Percentiles rank a stretch among this genome's conserved stretches.
Evolutionary conservation across 2,888 invertebrate genomes (phyloP).

Genomic region (Nomada ruficornis): DNA sequence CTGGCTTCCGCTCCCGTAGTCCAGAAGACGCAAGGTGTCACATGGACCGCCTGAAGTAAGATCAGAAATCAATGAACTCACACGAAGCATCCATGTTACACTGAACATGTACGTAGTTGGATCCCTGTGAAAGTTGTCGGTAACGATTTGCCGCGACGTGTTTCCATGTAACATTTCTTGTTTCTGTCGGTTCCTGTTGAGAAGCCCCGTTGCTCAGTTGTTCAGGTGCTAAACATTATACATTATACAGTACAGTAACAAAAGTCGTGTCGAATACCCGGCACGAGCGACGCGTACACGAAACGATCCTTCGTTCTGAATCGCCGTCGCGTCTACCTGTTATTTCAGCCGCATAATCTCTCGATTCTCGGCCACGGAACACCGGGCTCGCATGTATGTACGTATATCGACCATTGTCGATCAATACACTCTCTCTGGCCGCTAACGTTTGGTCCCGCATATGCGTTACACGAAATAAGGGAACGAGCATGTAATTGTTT

Average conservation of each 20-base stretch:
- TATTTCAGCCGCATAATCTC: background rate
- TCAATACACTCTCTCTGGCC: slow-evolving; percentile 37
- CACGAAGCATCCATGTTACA: slow-evolving; percentile 71
- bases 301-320: slow-evolving; percentile 33
- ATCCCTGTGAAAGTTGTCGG: slow-evolving; percentile 71
- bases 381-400: slow-evolving; percentile 37
- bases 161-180: slow-evolving; percentile 61
- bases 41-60: slow-evolving; percentile 70
- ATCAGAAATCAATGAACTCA: background rate
- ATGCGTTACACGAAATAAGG: background rate
- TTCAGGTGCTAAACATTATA: slow-evolving; percentile 64
- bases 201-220: slow-evolving; percentile 57
- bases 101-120: slow-evolving; percentile 59
- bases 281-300: background rate
- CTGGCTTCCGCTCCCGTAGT: slow-evolving; percentile 75
- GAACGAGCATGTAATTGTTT: slow-evolving; percentile 55
- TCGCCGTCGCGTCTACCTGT: slow-evolving; percentile 39
- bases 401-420: slow-evolving; percentile 48
- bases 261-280: slow-evolving; percentile 65
- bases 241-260: slow-evolving; percentile 45
- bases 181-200: slow-evolving; percentile 69
- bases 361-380: background rate
- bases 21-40: slow-evolving; percentile 70
- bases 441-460: slow-evolving; percentile 29
- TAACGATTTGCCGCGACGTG: slow-evolving; percentile 75